Evolutionary conservation across 2,888 invertebrate genomes (phyloP).

Genomic region (Lasioglossum calceatum): DNA sequence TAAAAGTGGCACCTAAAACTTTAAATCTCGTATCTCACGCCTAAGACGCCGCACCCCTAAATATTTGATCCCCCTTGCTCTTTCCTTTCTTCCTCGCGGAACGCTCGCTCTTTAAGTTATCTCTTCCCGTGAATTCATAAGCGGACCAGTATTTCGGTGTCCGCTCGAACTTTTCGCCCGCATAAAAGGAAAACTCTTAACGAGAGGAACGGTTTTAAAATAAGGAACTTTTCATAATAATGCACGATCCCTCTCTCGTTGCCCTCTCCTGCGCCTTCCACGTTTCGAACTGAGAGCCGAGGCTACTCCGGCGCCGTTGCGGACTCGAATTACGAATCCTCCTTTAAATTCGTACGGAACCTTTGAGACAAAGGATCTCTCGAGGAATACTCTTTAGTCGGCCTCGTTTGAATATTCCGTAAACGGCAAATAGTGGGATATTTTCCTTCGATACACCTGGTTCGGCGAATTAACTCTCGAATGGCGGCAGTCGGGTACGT

Average conservation of each 20-base stretch:
- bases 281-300: background rate
- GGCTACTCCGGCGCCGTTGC: background rate
- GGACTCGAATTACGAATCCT: constrained; percentile 32
- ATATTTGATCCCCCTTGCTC: constrained; percentile 53
- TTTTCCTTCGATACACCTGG: constrained; percentile 10
- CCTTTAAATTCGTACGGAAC: constrained; percentile 37
- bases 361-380: constrained; percentile 6
- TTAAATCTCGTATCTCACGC: constrained; percentile 73
- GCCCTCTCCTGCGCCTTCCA: background rate
- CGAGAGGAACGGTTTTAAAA: constrained; percentile 48
- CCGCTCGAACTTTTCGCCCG: constrained; percentile 36
- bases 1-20: constrained; percentile 72
- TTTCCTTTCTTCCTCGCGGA: constrained; percentile 10
- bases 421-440: background rate
- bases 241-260: background rate
- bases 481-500: background rate
- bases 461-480: background rate
- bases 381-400: constrained; percentile 26
- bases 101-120: constrained; percentile 58
- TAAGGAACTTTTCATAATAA: constrained; percentile 34
- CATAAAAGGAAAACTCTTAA: constrained; percentile 28
- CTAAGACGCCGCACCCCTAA: constrained; percentile 62
- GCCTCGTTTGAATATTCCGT: background rate
- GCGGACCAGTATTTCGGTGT: constrained; percentile 39
- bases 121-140: constrained; percentile 54